phyloP scores from a whole-genome alignment of 2,888 invertebrate genomes.

The Dicycla oo region DNA sequence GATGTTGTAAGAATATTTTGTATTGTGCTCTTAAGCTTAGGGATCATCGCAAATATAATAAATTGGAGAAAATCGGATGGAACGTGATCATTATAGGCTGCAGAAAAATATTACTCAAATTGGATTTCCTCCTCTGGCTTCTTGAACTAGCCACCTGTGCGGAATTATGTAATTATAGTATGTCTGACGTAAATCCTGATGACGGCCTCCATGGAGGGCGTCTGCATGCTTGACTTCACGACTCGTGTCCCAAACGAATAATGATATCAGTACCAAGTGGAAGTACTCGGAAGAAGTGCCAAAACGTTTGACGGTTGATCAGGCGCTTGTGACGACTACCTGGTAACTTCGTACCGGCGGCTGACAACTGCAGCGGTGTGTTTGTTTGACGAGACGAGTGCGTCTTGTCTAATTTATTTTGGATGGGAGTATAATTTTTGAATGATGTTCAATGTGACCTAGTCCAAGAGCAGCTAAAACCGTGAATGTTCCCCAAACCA shows the following conservation, averaged over 20 bases:
- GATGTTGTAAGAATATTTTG: background rate
- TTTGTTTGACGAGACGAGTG: slow-evolving; percentile 9
- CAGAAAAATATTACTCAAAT: background rate
- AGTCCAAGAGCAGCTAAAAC: slow-evolving; percentile 2
- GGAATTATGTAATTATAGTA: no score
- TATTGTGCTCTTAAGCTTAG: background rate
- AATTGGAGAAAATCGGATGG: background rate
- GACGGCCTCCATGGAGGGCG: background rate
- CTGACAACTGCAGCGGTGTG: slow-evolving; percentile 6
- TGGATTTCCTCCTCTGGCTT: background rate
- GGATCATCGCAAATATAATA: background rate
- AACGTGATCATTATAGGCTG: background rate
- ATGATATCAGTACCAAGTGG: background rate
- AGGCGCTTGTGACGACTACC: slow-evolving; percentile 9
- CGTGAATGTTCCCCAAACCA: slow-evolving; percentile 1
- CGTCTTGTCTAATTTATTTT: background rate
- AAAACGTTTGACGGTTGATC: slow-evolving; percentile 4
- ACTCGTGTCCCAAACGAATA: background rate
- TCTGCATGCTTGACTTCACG: background rate
- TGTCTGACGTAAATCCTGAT: background rate
- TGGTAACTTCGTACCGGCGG: background rate
- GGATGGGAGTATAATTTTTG: background rate
- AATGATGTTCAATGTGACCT: slow-evolving; percentile 14
- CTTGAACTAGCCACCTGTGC: background rate
- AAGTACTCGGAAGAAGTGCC: slow-evolving; percentile 12